Evolutionary conservation across 1,140 invertebrate genomes (phyloP).

Genomic region (Palaemon carinicauda): DNA sequence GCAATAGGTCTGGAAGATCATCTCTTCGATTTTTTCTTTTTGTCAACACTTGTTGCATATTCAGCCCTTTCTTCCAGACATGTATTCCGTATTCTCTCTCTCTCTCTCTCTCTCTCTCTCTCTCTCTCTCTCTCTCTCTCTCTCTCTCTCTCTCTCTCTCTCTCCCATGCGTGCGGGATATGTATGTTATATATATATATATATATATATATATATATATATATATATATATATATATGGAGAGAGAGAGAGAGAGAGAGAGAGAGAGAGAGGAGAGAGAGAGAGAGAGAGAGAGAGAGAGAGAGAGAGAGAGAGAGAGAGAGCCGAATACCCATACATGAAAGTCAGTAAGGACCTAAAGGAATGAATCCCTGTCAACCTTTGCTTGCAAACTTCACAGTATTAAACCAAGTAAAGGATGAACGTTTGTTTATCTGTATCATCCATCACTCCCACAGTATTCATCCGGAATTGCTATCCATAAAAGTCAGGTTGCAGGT

Average conservation of each 20-base stretch:
- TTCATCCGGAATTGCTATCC: too few species aligned
- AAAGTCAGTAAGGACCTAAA: too few species aligned
- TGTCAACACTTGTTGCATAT: neutral
- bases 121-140: neutral
- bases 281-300: constrained; percentile 17
- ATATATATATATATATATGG: neutral
- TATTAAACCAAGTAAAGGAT: too few species aligned
- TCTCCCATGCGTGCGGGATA: neutral
- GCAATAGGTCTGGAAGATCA: too few species aligned
- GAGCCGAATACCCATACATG: too few species aligned
- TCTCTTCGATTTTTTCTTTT: too few species aligned
- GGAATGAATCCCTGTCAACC: too few species aligned
- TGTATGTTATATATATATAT: neutral
- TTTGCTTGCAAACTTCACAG: too few species aligned
- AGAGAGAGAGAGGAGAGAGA: neutral
- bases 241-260: neutral
- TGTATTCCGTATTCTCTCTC: too few species aligned
- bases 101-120: neutral
- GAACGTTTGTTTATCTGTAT: too few species aligned
- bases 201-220: neutral
- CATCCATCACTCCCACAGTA: too few species aligned
- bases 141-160: neutral
- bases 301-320: constrained; percentile 20
- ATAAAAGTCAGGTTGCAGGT: too few species aligned
- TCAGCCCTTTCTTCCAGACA: neutral